phyloP scores from a whole-genome alignment of 2,797 vertebrate species.

The Geotria australis region DNA sequence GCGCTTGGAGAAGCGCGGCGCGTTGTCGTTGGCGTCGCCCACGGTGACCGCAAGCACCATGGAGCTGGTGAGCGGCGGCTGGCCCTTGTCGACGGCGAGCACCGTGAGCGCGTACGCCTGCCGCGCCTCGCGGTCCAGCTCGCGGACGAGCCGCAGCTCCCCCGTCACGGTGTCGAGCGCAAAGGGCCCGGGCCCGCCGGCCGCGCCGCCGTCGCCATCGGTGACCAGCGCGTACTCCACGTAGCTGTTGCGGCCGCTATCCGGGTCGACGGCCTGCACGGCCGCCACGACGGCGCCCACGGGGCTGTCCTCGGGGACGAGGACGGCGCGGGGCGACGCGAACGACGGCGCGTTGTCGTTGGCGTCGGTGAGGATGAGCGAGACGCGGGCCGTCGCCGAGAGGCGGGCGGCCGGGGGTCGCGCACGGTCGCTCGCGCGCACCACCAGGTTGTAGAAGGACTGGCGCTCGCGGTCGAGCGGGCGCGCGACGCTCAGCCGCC shows the following conservation, averaged over 20 bases:
- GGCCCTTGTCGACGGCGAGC: slow-evolving; percentile 67
- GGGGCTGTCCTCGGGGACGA: slow-evolving; percentile 63
- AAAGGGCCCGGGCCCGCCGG: background rate
- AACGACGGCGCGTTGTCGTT: slow-evolving; percentile 62
- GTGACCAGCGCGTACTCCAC: slow-evolving; percentile 53
- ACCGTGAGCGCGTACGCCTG: slow-evolving; percentile 58
- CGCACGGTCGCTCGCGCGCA: slow-evolving; percentile 53
- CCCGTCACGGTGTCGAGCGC: slow-evolving; percentile 23
- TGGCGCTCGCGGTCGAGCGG: slow-evolving; percentile 52
- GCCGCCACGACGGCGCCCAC: slow-evolving; percentile 55
- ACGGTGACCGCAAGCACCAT: slow-evolving; percentile 44
- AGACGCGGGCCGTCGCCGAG: slow-evolving; percentile 68
- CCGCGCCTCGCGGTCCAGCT: slow-evolving; percentile 54
- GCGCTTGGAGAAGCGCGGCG: slow-evolving; percentile 43
- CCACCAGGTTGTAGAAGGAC: slow-evolving; percentile 68
- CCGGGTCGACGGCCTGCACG: slow-evolving; percentile 37
- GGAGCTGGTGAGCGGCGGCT: slow-evolving; percentile 39
- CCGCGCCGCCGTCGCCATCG: slow-evolving; percentile 43
- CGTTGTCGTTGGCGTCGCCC: slow-evolving; percentile 76
- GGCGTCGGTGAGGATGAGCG: slow-evolving; percentile 63
- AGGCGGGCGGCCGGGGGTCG: slow-evolving; percentile 18
- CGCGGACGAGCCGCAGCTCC: slow-evolving; percentile 36
- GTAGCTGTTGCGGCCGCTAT: slow-evolving; percentile 93
- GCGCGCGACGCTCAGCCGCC: slow-evolving; percentile 26
- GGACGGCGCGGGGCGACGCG: slow-evolving; percentile 47